Conservation (phyloP, 1,140 invertebrate genomes). For the Drosophila lini region DNA sequence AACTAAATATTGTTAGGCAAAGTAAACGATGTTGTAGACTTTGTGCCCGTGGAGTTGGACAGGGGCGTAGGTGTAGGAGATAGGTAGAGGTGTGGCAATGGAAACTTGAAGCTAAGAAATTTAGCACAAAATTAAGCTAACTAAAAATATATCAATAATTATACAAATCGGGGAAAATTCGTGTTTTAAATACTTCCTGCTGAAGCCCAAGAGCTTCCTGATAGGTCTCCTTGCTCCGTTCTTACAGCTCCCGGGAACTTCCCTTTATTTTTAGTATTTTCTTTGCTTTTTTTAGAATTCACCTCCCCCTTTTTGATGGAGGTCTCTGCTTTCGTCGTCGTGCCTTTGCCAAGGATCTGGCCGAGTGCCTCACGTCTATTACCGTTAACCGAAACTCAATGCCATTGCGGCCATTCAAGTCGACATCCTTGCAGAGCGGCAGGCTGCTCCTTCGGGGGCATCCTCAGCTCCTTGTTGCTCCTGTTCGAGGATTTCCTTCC, state of each 20-base stretch:
- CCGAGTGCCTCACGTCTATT: slow-evolving; percentile 54
- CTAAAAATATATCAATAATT: too few relatives aligned
- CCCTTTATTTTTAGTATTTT: slow-evolving; percentile 7
- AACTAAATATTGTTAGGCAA: slow-evolving; percentile 81
- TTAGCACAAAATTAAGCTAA: not conserved
- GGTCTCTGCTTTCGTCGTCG: slow-evolving; percentile 33
- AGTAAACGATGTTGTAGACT: slow-evolving; percentile 73
- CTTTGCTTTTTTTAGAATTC: not conserved
- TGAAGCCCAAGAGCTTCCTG: slow-evolving; percentile 1
- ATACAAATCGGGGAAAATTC: not conserved
- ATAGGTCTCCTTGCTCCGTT: slow-evolving; percentile 1
- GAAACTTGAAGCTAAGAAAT: too few relatives aligned
- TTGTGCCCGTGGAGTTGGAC: slow-evolving; percentile 25
- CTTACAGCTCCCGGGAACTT: not conserved
- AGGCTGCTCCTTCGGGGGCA: slow-evolving; percentile 37
- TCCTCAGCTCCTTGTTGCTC: slow-evolving; percentile 17
- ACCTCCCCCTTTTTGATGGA: not conserved
- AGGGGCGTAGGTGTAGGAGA: slow-evolving; percentile 19
- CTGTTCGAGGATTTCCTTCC: slow-evolving; percentile 60
- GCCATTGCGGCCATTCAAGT: slow-evolving; percentile 55
- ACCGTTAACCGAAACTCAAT: slow-evolving; percentile 63
- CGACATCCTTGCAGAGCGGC: slow-evolving; percentile 60
- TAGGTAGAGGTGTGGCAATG: not conserved
- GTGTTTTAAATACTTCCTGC: not conserved
- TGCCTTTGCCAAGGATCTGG: slow-evolving; percentile 25